Base-by-base conservation (phyloP, 2,888 invertebrate genomes). In the Philereme transversata region DNA sequence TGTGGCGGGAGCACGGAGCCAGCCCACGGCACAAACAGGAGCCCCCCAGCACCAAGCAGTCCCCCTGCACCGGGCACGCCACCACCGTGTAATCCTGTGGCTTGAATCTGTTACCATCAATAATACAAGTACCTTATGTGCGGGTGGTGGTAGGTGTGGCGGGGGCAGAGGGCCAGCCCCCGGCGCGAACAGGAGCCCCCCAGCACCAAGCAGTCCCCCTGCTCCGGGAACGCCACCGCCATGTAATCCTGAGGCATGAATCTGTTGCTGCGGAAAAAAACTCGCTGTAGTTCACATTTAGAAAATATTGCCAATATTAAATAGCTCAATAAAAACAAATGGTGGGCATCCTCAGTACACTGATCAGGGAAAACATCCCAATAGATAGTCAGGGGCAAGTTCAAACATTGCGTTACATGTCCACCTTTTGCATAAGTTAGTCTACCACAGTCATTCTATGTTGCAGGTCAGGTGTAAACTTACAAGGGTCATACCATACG, bases 61-160 rank as follows among this genome's bases (percentile, higher is more conserved):
- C 88, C 90, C 0, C 88, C 90, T 5, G 88, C 86, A 70, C 94
- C 91, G 63, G 94, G 88, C 75, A 87, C 86, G 0, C 90, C 91
- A 67, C 89, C 63, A 6, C 63, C 63, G 89, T 47, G 88, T 62
- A 90, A 93, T 73, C 97, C 94, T 80, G 97, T 96, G 71, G 97
- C 97, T 88, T 97, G 97, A 91, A 97, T 97, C 93, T 97, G 97
- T 95, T 97, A 97, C 97, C 22, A 22, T 22, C 22, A 22, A 22
- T 22, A 22, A 22, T 22, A 22, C 22, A 22, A 3, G 46, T 72
- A 92, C 91, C 87, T 92, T 92, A 68, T 90, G 91, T 46, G 93
- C 88, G 7, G 93, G 93, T 8, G 93, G 92, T 22, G 94, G 94
- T 50, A 94, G 82, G 66, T 94, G 94, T 38, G 94, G 94, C 34